Evolutionary conservation across 2,113 vertebrate genomes (phyloP), one percentile per base, ranked within the genome.

Genomic region (Tinamus guttatus): DNA sequence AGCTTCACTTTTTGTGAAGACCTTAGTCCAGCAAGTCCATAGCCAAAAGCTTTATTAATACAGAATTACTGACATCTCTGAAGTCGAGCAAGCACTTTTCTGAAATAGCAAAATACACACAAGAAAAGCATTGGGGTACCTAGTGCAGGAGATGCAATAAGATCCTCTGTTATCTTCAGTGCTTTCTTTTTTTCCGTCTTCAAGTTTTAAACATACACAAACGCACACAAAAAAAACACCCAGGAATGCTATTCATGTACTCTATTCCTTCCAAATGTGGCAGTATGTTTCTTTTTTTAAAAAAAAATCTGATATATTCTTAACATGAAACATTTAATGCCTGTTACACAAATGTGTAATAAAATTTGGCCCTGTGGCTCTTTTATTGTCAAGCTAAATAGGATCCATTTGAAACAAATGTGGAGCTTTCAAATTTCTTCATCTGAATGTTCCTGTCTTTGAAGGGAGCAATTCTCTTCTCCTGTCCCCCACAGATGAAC

Each of bases 341-440:
- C 92, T 94, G 94, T 96, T 96, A 88, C 94, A 96, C 92, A 96
- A 97, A 85, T n/a, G 74, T 74, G 69, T 83, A 92, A 96, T 96
- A 96, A 96, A 96, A 96, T 90, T 81, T 83, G 95, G 81, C 91
- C 93, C 90, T 15, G 28, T 93, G 86, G 95, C 86, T 96, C 88
- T 87, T 93, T 79, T 74, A 81, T 90, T 89, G 95, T 92, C 89
- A 93, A 63, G 92, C 84, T 87, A 94, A 97, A 94, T 77, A 80
- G 92, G 84, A 93, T 74, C 78, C 86, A 91, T 94, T 81, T 75
- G 87, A 94, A 97, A 92, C 60, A 90, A 96, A 96, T 3, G 8
- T 64, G 63, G 77, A 82, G 95, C 65, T 94, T 93, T 62, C 94
- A 86, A 89, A 89, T 86, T 81, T 87, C 88, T 93, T 90, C 85